Evolutionary conservation across 2,888 invertebrate genomes (phyloP), one percentile per base, ranked within the genome.

Genomic region (Blastobasis lacticolella): DNA sequence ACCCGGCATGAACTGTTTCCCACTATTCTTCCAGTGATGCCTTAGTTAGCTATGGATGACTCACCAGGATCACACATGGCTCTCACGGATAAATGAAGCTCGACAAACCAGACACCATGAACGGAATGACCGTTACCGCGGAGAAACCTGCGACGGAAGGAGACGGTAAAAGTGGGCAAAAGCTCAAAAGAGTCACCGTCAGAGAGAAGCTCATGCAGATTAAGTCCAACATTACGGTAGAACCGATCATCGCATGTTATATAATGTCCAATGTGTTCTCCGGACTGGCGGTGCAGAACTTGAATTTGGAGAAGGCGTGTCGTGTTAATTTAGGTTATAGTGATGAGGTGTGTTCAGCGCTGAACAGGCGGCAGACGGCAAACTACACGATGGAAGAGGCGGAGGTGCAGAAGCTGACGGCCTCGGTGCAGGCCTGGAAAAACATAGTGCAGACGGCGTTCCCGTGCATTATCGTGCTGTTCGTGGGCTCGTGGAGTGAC

Each of bases 391-490:
- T 81, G 40, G 88, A 91, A 58, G 91, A 91, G 70, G 88, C 89
- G 55, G 82, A 90, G 50, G 93, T 94, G 0, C 94, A 94, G 71
- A 91, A 90, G 57, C 78, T 94, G 55, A 93, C 91, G 5, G 95
- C 95, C 0, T 90, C 91, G 23, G 92, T 95, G 89, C 93, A 93
- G 60, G 92, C 94, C 8, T 95, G 95, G 95, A 95, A 95, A 73
- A 95, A 95, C 23, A 90, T 95, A 42, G 84, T 96, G 3, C 95
- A 95, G 71, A 95, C 95, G 54, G 89, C 93, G 1, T 88, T 96
- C 23, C 95, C 95, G n/a, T 93, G 95, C 7, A 73, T 95, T 45
- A 78, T 96, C 44, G 95, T 96, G 55, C 85, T 95, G 52, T 95
- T 96, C 64, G 91, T 95, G 64, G 95, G 96, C 0, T 93, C 95